These are phyloP conservation scores for Myripristis murdjan DNA, from an alignment of 2,797 vertebrate species.

Conservation along the genomic window DNA sequence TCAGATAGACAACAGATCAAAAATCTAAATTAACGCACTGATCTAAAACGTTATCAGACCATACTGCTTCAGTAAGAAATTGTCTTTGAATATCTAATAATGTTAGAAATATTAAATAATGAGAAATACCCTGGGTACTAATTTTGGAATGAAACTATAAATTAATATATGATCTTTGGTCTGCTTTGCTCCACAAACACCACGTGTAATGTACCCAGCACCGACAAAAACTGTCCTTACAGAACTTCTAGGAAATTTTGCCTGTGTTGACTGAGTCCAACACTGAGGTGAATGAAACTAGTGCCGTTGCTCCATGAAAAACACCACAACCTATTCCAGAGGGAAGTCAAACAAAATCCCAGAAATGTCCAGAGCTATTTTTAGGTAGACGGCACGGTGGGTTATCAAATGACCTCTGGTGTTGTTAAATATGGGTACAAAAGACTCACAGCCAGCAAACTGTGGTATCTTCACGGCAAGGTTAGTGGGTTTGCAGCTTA, in stretches of 20 bases:
- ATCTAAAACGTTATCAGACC: neutral
- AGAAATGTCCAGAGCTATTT: slow-evolving; percentile 63
- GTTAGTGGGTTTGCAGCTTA: slow-evolving; percentile 16
- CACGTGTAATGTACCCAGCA: neutral
- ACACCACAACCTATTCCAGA: slow-evolving; percentile 21
- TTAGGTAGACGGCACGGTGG: slow-evolving; percentile 48
- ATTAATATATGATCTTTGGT: neutral
- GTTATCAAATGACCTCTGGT: slow-evolving; percentile 71
- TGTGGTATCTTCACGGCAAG: slow-evolving; percentile 15
- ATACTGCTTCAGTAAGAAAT: too few species aligned
- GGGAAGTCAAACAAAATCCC: slow-evolving; percentile 62
- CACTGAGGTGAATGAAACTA: slow-evolving; percentile 41
- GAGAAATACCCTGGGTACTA: neutral
- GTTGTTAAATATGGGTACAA: slow-evolving; percentile 63
- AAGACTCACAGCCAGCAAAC: slow-evolving; percentile 43
- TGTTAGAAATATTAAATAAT: neutral
- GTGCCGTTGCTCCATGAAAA: slow-evolving; percentile 33
- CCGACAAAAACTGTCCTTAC: neutral
- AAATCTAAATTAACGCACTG: neutral
- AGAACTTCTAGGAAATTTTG: neutral
- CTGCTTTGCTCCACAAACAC: neutral
- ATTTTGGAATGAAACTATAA: slow-evolving; percentile 5
- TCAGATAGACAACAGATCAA: neutral
- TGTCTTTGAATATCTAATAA: neutral
- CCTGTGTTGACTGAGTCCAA: slow-evolving; percentile 21